Evolutionary conservation across 2,797 vertebrate genomes (phyloP), one percentile per base, ranked within the genome.

Genomic region (Melanotaenia parkinsoni): DNA sequence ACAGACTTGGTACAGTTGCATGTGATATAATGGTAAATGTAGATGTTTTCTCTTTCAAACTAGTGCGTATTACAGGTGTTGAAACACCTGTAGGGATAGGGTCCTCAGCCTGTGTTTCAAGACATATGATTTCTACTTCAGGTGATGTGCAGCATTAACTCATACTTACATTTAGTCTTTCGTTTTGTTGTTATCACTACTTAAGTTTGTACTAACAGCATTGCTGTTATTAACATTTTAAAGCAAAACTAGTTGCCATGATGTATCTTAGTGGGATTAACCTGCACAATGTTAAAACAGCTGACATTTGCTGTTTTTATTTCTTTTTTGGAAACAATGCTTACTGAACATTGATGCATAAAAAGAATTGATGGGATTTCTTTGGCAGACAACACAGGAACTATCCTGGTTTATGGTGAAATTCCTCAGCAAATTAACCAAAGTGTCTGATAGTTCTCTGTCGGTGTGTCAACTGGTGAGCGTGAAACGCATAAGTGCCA

Each of bases 401-500:
- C 20, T 43, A 47, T 43, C 58, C 5, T 30, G 13, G 28, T 43
- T 57, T 7, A n/a, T n/a, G 40, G 14, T 0, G 63, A 58, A 65
- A 47, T 37, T 24, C 12, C n/a, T 58, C 30, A 30, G 45, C 4
- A 11, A 51, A 60, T 47, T 22, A 32, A n/a, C 1, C 18, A 51
- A 65, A 63, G 32, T 32, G 4, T 54, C 58, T 63, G 26, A 51
- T 67, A 24, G 33, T 78, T 53, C 20, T 12, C 28, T 33, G n/a
- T 6, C 20, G 38, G 24, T 18, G 3, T 40, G 40, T 63, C 35
- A 61, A 40, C 70, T 54, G 37, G 37, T 69, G 32, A 35, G 9
- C 11, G 5, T 60, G 9, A 79, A 82, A 69, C 62, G 67, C 47
- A 69, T 51, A 61, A 11, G 24, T 68, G 43, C 43, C 33, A 22